Conservation (phyloP, 2,888 invertebrate genomes). For the Drosophila leonis region DNA sequence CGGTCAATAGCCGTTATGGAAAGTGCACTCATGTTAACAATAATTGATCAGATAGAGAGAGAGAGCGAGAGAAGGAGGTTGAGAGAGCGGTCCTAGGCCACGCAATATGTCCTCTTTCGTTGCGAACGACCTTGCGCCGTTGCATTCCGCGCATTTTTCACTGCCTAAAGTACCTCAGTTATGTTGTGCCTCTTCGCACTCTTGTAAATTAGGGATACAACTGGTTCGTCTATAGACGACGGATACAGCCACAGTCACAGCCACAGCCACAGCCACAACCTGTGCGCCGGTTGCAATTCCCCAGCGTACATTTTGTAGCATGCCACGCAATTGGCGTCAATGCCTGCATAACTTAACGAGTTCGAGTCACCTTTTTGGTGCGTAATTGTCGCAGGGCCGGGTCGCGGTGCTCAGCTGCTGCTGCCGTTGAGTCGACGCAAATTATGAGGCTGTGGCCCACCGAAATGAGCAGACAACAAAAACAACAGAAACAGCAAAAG, state of each 20-base stretch:
- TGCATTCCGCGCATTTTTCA: slow-evolving; percentile 82
- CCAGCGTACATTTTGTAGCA: slow-evolving; percentile 64
- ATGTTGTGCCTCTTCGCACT: slow-evolving; percentile 74
- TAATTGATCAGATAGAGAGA: slow-evolving; percentile 71
- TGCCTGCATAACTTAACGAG: slow-evolving; percentile 75
- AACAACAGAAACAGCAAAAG: neutral
- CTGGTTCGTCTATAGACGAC: slow-evolving; percentile 40
- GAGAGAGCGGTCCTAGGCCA: slow-evolving; percentile 29
- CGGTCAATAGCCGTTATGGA: slow-evolving; percentile 49
- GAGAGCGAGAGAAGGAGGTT: slow-evolving; percentile 16
- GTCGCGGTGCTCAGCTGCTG: slow-evolving; percentile 10
- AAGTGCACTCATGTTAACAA: slow-evolving; percentile 63
- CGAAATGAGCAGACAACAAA: slow-evolving; percentile 28
- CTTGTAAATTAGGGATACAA: slow-evolving; percentile 69
- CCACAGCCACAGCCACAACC: slow-evolving; percentile 5
- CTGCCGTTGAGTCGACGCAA: slow-evolving; percentile 42
- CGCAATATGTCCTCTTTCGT: slow-evolving; percentile 22
- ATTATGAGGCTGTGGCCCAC: slow-evolving; percentile 62
- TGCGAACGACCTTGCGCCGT: slow-evolving; percentile 74
- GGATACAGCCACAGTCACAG: slow-evolving; percentile 5
- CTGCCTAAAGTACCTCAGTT: slow-evolving; percentile 71
- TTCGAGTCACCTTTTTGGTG: slow-evolving; percentile 55
- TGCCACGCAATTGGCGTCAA: slow-evolving; percentile 66
- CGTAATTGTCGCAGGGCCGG: slow-evolving; percentile 57
- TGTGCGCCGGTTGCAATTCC: slow-evolving; percentile 33